These are phyloP conservation scores for Actinia tenebrosa DNA, from an alignment of 64 coral and sea anemone species.

Conservation along the genomic window DNA sequence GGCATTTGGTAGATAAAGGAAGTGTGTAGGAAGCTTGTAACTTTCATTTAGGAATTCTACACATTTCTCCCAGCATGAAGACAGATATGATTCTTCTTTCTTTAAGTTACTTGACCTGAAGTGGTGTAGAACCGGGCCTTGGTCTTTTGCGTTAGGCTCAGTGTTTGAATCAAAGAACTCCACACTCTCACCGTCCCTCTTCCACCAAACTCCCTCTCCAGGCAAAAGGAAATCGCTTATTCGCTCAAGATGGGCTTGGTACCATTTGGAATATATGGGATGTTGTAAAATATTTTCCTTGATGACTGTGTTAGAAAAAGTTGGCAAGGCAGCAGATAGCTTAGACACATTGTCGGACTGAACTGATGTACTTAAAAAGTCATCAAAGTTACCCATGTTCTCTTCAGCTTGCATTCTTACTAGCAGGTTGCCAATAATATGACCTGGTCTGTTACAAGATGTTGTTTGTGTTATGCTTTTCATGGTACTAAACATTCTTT, in stretches of 20 bases:
- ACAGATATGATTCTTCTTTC: conserved; percentile 31
- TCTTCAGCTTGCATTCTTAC: conserved; percentile 31
- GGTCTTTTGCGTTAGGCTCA: not conserved
- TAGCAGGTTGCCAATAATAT: conserved; percentile 54
- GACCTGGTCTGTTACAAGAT: conserved; percentile 24
- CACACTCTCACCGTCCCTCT: not conserved
- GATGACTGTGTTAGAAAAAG: too few relatives aligned
- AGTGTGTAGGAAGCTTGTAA: not conserved
- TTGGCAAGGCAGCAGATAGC: too few relatives aligned
- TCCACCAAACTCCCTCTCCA: conserved; percentile 49
- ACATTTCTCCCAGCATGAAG: conserved; percentile 19
- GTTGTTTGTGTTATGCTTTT: conserved; percentile 34
- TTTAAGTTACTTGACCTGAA: conserved; percentile 30
- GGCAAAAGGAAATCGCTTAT: conserved; percentile 40
- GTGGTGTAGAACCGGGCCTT: conserved; percentile 32
- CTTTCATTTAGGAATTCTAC: not conserved
- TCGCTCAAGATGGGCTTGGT: conserved; percentile 37
- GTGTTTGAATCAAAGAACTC: conserved; percentile 22
- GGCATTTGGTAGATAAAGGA: not conserved
- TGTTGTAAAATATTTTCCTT: too few relatives aligned
- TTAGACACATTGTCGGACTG: too few relatives aligned
- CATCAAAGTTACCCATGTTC: too few relatives aligned
- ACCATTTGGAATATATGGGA: conserved; percentile 8
- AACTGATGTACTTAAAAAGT: too few relatives aligned
- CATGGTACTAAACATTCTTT: conserved; percentile 55